Conservation (phyloP, 2,888 invertebrate species). For the Ochropleura plecta region DNA sequence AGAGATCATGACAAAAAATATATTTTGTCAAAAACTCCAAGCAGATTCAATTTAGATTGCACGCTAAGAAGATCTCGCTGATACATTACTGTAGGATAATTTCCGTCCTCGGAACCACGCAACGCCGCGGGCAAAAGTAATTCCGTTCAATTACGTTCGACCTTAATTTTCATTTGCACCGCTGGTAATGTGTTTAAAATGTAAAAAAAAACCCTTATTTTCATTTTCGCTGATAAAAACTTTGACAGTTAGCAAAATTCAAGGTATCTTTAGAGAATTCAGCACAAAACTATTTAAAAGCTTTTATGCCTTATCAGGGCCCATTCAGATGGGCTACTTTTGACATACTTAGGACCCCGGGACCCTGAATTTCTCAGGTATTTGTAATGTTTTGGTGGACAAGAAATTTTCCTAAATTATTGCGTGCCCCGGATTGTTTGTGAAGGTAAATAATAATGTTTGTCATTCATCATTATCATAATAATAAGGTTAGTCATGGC, state of each 20-base stretch:
- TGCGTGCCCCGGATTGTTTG: not conserved
- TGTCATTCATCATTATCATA: not conserved
- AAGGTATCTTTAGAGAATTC: conserved; percentile 12
- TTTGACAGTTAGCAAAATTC: not conserved
- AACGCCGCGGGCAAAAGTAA: not conserved
- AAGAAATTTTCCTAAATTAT: not conserved
- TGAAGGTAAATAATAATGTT: not conserved
- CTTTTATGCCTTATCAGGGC: conserved; percentile 30
- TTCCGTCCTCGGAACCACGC: not conserved
- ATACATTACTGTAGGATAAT: not conserved
- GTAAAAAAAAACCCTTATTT: not conserved
- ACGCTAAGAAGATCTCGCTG: not conserved
- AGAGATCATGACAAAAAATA: not conserved
- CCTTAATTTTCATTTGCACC: not conserved
- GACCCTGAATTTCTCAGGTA: not conserved
- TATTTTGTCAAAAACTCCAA: not conserved
- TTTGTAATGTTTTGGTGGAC: not conserved
- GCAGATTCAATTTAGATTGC: not conserved
- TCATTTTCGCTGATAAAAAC: conserved; percentile 14
- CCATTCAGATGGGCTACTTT: conserved; percentile 17
- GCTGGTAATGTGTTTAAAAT: conserved; percentile 8
- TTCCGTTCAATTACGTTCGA: not conserved
- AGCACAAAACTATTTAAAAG: conserved; percentile 33
- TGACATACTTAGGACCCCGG: not conserved
- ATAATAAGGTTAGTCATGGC: too few species aligned